Evolutionary conservation across 2,888 invertebrate genomes (phyloP).

Genomic region (Griposia aprilina): DNA sequence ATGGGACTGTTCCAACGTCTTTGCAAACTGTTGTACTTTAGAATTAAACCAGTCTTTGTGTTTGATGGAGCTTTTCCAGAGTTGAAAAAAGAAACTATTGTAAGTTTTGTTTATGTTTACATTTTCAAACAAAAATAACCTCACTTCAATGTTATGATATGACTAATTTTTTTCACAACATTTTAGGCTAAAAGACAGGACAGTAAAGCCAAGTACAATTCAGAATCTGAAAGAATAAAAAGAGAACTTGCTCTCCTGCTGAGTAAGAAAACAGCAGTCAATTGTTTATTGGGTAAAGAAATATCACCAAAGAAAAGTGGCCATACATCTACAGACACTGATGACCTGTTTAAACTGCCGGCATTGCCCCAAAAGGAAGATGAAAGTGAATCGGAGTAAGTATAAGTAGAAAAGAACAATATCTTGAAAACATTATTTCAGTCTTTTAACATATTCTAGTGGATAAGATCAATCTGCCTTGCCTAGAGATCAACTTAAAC

Average conservation of each 20-base stretch:
- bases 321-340: conserved; percentile 76
- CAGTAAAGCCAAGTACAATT: conserved; percentile 92
- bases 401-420: conserved; percentile 48
- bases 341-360: conserved; percentile 93
- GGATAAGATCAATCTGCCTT: background rate
- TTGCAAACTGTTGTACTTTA: conserved; percentile 98
- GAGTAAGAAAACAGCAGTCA: conserved; percentile 95
- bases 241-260: conserved; percentile 93
- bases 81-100: conserved; percentile 98
- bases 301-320: conserved; percentile 85
- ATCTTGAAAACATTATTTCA: background rate
- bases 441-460: background rate
- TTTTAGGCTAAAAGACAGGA: conserved; percentile 94
- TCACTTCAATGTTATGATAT: conserved; percentile 26
- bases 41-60: conserved; percentile 99
- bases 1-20: conserved; percentile 97
- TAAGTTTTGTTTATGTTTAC: conserved; percentile 84
- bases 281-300: conserved; percentile 91
- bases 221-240: conserved; percentile 93
- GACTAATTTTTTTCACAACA: conserved; percentile 29
- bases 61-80: conserved; percentile 99
- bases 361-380: conserved; percentile 79
- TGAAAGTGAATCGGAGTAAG: conserved; percentile 88
- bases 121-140: conserved; percentile 32
- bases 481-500: background rate